phyloP scores from a whole-genome alignment of 2,797 vertebrate genomes.

The Crypturellus tataupa region DNA sequence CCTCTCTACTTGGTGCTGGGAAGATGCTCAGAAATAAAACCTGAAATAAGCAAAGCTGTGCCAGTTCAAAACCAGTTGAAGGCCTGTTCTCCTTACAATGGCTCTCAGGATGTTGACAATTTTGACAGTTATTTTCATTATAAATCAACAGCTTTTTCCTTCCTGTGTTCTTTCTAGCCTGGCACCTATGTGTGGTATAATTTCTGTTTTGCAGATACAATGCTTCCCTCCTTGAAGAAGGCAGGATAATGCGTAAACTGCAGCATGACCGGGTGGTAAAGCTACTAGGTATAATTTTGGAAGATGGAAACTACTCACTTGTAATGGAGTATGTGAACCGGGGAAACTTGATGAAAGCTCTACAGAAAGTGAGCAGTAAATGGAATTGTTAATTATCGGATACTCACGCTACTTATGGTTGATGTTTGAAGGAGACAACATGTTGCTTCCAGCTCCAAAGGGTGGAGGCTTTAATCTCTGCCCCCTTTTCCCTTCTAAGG shows the following conservation, averaged over 20 bases:
- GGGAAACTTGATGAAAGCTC: constrained; percentile 91
- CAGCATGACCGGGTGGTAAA: constrained; percentile 91
- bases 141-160: neutral
- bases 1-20: neutral
- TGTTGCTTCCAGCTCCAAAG: neutral
- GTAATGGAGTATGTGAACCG: constrained; percentile 94
- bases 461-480: neutral
- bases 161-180: neutral
- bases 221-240: constrained; percentile 89
- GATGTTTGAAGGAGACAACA: neutral
- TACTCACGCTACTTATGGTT: neutral
- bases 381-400: neutral
- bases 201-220: constrained; percentile 73
- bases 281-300: constrained; percentile 91
- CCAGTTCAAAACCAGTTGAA: neutral
- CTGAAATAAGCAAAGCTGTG: neutral
- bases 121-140: neutral
- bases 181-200: neutral
- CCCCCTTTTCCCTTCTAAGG: neutral
- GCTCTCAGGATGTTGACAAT: neutral
- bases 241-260: constrained; percentile 89
- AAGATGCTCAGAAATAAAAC: neutral
- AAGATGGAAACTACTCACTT: constrained; percentile 91
- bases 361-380: constrained; percentile 83
- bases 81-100: neutral